Conservation (phyloP, 2,113 vertebrate genomes). For the Calidris pugnax region DNA sequence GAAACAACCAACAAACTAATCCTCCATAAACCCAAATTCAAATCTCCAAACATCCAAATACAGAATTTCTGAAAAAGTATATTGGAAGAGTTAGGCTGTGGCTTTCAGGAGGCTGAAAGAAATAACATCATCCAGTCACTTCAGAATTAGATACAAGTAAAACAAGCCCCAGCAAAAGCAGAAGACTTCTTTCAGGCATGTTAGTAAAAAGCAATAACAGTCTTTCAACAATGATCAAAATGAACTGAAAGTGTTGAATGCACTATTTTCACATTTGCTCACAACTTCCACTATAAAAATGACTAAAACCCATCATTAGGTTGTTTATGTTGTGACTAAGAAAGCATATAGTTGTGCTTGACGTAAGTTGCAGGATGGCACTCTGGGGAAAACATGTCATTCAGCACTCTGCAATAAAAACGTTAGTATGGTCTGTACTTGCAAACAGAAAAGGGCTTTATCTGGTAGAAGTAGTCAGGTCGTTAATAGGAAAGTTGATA, state of each 20-base stretch:
- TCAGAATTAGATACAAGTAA: neutral
- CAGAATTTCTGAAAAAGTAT: neutral
- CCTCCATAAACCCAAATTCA: neutral
- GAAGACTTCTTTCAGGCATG: neutral
- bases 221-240: neutral
- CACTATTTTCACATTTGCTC: neutral
- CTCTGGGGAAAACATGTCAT: neutral
- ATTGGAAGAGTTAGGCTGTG: neutral
- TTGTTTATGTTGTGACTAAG: neutral
- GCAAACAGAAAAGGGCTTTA: neutral
- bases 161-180: neutral
- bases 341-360: neutral
- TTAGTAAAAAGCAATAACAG: neutral
- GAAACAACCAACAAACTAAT: neutral
- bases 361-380: neutral
- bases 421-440: fast-evolving
- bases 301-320: neutral
- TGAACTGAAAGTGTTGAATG: neutral
- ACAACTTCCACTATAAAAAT: neutral
- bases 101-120: neutral
- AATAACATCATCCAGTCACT: neutral
- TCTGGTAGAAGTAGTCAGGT: neutral
- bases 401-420: neutral
- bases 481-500: neutral
- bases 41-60: neutral